Percentiles rank a stretch among this genome's conserved stretches.
These are phyloP conservation scores for Nannospalax galili DNA, from an alignment of 2,113 vertebrate species.

Conservation along the genomic window DNA sequence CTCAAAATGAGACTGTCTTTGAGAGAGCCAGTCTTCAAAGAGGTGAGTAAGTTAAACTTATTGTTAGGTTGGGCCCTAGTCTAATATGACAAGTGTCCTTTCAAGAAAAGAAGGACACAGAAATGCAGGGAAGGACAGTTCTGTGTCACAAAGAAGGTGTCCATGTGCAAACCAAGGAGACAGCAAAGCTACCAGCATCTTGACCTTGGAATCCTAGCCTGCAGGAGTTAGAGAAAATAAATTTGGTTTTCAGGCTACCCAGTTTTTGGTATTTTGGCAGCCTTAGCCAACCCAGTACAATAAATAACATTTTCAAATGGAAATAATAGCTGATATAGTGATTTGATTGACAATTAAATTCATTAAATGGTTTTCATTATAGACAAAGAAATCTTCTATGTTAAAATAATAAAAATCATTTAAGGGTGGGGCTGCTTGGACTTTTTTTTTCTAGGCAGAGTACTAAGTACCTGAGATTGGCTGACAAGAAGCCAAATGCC, in stretches of 20 bases:
- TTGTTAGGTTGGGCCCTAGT: not conserved
- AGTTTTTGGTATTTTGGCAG: not conserved
- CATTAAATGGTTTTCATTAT: conserved; percentile 21
- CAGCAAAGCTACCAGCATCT: not conserved
- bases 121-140: not conserved
- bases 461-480: conserved; percentile 12
- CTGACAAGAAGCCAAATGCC: not conserved
- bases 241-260: not conserved
- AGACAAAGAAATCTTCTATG: not conserved
- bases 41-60: not conserved
- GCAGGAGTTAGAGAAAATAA: not conserved
- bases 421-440: not conserved
- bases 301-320: conserved; percentile 1
- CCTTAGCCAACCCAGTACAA: not conserved
- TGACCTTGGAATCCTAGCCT: not conserved
- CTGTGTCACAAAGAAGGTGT: not conserved
- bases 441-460: not conserved
- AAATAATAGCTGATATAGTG: conserved; percentile 5
- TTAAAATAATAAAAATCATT: not conserved
- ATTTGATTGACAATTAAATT: not conserved
- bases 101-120: not conserved
- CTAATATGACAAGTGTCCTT: not conserved
- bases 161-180: not conserved
- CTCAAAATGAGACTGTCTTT: not conserved
- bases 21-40: not conserved